Evolutionary conservation across 1,140 invertebrate species (phyloP).

Genomic region (Nasonia giraulti): DNA sequence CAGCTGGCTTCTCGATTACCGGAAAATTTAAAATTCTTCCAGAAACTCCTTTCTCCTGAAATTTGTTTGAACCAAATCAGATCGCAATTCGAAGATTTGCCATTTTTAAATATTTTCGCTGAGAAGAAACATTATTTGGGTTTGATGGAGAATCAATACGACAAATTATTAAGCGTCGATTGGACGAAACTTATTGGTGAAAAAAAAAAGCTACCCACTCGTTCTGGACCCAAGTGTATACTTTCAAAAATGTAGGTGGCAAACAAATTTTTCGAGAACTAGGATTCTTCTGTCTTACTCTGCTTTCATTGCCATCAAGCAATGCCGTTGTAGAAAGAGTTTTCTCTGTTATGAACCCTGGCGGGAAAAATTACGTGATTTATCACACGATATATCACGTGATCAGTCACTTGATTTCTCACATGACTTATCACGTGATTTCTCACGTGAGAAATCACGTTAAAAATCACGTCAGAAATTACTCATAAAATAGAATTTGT

Average conservation of each 20-base stretch:
- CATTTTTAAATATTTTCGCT: conserved; percentile 7
- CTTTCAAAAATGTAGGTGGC: conserved; percentile 53
- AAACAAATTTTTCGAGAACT: conserved; percentile 53
- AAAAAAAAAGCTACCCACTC: conserved; percentile 21
- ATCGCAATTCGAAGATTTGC: background rate
- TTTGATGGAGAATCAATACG: conserved; percentile 5
- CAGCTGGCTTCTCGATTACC: background rate
- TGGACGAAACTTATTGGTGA: background rate
- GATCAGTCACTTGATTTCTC: too few species aligned
- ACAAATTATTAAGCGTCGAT: background rate
- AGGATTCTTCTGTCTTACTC: conserved; percentile 7
- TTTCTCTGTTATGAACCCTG: conserved; percentile 55
- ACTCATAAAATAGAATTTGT: too few species aligned
- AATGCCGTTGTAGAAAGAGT: conserved; percentile 47
- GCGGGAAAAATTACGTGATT: too few species aligned
- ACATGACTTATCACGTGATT: too few species aligned
- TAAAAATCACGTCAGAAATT: too few species aligned
- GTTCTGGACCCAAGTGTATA: conserved; percentile 37
- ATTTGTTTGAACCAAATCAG: background rate
- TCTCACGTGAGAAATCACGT: too few species aligned
- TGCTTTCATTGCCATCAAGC: conserved; percentile 23
- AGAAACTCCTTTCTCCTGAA: background rate
- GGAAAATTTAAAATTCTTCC: conserved; percentile 1
- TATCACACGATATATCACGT: too few species aligned
- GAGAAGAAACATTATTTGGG: background rate